These are phyloP conservation scores for Petaurus breviceps DNA, from an alignment of 2,113 vertebrate species.

Conservation along the genomic window DNA sequence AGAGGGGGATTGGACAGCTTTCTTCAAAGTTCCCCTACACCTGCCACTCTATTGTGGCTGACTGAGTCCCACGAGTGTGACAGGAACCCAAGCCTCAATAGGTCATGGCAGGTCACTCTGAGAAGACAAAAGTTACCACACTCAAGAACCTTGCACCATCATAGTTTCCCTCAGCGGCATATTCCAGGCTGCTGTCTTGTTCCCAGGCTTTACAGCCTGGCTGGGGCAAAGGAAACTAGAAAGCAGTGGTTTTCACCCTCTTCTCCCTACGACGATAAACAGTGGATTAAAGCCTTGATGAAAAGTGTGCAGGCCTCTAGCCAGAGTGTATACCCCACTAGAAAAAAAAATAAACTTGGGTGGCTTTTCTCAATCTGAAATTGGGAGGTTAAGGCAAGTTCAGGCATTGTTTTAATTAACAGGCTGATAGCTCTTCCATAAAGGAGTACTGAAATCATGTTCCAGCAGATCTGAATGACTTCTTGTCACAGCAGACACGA, in stretches of 20 bases:
- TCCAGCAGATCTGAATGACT: constrained; percentile 73
- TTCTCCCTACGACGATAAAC: constrained; percentile 34
- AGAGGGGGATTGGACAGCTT: background rate
- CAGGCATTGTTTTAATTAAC: constrained; percentile 85
- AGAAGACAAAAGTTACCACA: background rate
- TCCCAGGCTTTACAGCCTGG: background rate
- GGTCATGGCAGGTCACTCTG: background rate
- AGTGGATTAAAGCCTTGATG: background rate
- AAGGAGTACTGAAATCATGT: constrained; percentile 75
- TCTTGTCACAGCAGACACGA: constrained; percentile 81
- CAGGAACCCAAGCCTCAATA: background rate
- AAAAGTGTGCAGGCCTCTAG: constrained; percentile 61
- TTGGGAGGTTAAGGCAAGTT: constrained; percentile 77
- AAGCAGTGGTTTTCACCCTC: background rate
- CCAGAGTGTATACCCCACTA: constrained; percentile 60
- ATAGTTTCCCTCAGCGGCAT: background rate
- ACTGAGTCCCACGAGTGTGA: background rate
- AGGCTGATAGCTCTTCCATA: constrained; percentile 80
- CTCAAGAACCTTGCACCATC: no score
- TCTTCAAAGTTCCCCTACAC: no score
- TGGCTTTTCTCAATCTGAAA: constrained; percentile 66
- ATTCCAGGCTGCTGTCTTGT: background rate
- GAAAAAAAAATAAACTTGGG: constrained; percentile 31
- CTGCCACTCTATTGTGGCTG: background rate
- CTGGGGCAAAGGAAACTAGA: background rate